Conservation (phyloP, 1,140 invertebrate genomes). For the Ylistrum balloti region DNA sequence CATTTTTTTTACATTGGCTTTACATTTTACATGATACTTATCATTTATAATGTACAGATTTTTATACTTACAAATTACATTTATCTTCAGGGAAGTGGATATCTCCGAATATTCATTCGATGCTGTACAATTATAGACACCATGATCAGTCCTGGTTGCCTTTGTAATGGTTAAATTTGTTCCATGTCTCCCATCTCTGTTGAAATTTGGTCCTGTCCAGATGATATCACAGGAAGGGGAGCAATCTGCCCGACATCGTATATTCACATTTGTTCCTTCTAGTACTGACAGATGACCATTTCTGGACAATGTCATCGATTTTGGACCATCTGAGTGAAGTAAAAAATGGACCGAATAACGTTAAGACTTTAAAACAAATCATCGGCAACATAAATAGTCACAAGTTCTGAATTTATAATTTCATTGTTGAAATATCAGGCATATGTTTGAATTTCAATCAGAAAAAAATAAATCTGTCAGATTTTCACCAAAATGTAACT, state of each 20-base stretch:
- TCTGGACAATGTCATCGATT: not conserved
- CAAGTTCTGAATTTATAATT: too few species aligned
- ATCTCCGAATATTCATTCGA: not conserved
- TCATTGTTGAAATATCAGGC: too few species aligned
- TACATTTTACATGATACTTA: too few species aligned
- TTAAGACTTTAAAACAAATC: too few species aligned
- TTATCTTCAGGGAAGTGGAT: not conserved
- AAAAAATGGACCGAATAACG: too few species aligned
- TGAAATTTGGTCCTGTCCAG: not conserved
- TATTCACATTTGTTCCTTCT: not conserved
- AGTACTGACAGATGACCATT: not conserved
- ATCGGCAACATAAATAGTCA: too few species aligned
- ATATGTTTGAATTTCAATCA: too few species aligned
- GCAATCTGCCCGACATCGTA: not conserved
- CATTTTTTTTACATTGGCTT: too few species aligned
- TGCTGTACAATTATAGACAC: not conserved
- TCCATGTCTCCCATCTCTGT: not conserved
- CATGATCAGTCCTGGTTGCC: not conserved
- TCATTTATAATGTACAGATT: too few species aligned
- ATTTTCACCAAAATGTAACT: too few species aligned
- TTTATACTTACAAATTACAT: not conserved
- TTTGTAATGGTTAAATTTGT: not conserved
- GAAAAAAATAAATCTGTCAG: too few species aligned
- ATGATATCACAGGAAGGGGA: not conserved
- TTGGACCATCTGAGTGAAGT: not conserved